Evolutionary conservation across 2,113 vertebrate genomes (phyloP).

Genomic region (Cercocebus atys): DNA sequence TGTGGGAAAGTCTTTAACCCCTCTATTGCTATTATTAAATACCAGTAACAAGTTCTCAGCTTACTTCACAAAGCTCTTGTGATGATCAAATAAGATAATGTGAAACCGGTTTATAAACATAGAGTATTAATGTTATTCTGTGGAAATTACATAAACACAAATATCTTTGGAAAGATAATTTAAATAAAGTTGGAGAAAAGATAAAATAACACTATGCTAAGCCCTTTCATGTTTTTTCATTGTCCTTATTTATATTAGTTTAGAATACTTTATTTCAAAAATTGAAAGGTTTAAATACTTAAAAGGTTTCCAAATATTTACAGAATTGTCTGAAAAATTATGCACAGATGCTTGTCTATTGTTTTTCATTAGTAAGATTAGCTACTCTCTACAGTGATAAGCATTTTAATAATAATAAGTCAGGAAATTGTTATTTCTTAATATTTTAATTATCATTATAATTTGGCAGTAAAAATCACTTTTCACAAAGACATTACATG

Average conservation of each 20-base stretch:
- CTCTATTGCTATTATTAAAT: neutral
- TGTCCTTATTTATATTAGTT: neutral
- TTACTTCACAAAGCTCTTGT: neutral
- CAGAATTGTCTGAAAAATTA: neutral
- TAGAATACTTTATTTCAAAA: neutral
- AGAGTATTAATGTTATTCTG: neutral
- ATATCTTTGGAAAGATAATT: neutral
- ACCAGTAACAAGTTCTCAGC: neutral
- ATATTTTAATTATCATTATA: conserved; percentile 33
- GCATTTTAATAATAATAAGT: neutral
- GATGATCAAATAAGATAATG: neutral
- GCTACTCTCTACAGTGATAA: neutral
- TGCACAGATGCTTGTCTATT: neutral
- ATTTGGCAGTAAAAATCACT: neutral
- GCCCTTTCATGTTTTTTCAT: neutral
- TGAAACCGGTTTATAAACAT: neutral
- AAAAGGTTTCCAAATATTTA: neutral
- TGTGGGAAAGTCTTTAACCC: neutral
- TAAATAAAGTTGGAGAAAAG: neutral
- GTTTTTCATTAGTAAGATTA: neutral
- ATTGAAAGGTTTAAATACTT: neutral
- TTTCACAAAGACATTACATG: neutral
- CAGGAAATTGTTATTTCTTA: neutral
- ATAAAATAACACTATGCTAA: neutral
- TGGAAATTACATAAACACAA: neutral